These are phyloP conservation scores for Penaeus japonicus DNA, from an alignment of 1,140 invertebrate genomes.

Conservation along the genomic window DNA sequence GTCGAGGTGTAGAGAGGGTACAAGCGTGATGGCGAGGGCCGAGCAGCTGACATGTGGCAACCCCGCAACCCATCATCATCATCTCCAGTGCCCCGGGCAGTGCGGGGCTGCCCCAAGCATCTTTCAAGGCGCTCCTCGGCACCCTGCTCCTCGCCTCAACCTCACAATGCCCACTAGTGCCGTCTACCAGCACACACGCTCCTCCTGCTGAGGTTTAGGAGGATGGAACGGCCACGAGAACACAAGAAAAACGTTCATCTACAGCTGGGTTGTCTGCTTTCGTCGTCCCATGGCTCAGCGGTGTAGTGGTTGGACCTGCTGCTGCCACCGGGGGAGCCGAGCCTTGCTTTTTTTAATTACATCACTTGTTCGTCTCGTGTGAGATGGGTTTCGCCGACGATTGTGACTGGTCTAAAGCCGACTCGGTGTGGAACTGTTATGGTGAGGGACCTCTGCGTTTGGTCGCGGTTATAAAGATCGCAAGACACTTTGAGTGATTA, in stretches of 20 bases:
- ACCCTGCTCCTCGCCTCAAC: not conserved
- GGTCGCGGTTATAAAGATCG: not conserved
- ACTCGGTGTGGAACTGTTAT: not conserved
- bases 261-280: not conserved
- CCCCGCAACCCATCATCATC: constrained; percentile 10
- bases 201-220: not conserved
- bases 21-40: not conserved
- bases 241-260: not conserved
- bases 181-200: not conserved
- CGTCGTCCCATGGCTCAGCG: constrained; percentile 3
- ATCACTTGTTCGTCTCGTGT: too few relatives aligned
- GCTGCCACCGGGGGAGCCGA: not conserved
- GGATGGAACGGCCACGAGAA: not conserved
- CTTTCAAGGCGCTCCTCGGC: constrained; percentile 1
- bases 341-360: not conserved
- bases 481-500: not conserved
- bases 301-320: constrained; percentile 15
- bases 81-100: constrained; percentile 25
- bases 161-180: not conserved
- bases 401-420: too few relatives aligned
- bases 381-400: too few relatives aligned
- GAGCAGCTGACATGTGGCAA: constrained; percentile 38
- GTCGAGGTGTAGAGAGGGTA: not conserved
- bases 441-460: not conserved
- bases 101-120: constrained; percentile 33